phyloP scores from a whole-genome alignment of 1,140 invertebrate species.

The Cydia amplana region DNA sequence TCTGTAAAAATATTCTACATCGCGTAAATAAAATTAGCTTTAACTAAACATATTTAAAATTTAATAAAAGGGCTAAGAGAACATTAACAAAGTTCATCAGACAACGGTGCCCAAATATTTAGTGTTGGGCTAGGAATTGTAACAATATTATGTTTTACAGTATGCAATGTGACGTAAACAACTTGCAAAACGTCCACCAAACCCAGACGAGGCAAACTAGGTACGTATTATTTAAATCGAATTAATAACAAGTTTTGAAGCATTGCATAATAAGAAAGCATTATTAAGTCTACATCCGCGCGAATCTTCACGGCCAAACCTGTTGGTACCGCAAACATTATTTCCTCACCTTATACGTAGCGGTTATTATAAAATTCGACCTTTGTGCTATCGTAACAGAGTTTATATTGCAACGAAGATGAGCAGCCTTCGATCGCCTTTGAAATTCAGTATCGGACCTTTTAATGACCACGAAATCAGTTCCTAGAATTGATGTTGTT shows the following conservation, averaged over 20 bases:
- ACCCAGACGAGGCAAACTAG: slow-evolving; percentile 22
- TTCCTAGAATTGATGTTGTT: slow-evolving; percentile 25
- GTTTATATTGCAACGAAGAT: neutral
- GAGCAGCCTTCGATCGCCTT: slow-evolving; percentile 22
- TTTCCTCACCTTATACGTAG: slow-evolving; percentile 15
- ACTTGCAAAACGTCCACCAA: neutral
- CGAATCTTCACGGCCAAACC: slow-evolving; percentile 31
- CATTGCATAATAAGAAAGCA: slow-evolving; percentile 35
- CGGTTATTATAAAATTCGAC: slow-evolving; percentile 5
- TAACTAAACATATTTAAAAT: too few relatives aligned
- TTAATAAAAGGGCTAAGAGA: too few relatives aligned
- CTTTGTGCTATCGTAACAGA: neutral
- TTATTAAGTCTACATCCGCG: slow-evolving; percentile 35
- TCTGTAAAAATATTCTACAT: too few relatives aligned
- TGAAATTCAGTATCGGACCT: slow-evolving; percentile 28
- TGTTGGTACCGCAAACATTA: slow-evolving; percentile 20
- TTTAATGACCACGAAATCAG: slow-evolving; percentile 25
- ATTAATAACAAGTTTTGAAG: slow-evolving; percentile 32
- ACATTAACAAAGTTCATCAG: too few relatives aligned
- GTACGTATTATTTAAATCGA: slow-evolving; percentile 29
- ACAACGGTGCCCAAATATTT: too few relatives aligned
- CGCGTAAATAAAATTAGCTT: too few relatives aligned
- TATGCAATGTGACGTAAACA: neutral
- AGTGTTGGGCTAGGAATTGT: neutral
- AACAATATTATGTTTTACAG: neutral